phyloP scores from a whole-genome alignment of 2,113 vertebrate species.

The Anthoscopus minutus region DNA sequence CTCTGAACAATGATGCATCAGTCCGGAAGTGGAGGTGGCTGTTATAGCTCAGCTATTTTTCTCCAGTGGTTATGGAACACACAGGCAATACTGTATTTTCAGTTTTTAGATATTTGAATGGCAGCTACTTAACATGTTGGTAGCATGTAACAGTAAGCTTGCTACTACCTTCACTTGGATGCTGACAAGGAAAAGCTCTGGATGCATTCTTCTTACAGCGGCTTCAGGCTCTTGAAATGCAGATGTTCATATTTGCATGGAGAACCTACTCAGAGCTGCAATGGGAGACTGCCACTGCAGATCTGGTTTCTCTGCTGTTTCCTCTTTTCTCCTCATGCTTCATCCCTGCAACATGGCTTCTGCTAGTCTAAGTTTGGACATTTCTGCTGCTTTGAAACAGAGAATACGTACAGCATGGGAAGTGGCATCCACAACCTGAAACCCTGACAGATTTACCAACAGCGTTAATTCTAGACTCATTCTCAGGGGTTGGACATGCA shows the following conservation, averaged over 20 bases:
- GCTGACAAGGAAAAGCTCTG: background rate
- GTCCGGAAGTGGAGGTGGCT: background rate
- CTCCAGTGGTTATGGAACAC: background rate
- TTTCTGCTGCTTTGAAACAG: background rate
- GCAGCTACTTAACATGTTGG: background rate
- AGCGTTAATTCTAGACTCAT: background rate
- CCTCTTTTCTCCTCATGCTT: background rate
- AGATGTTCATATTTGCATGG: background rate
- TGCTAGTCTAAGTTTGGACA: fast-evolving
- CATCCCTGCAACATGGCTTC: background rate
- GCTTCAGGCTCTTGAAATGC: background rate
- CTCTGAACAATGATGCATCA: background rate
- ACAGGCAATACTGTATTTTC: background rate
- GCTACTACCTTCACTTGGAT: background rate
- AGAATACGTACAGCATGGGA: background rate
- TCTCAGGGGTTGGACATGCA: background rate
- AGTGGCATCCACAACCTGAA: background rate
- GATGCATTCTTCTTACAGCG: background rate
- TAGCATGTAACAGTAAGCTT: background rate
- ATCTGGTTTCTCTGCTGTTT: background rate
- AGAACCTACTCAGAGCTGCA: background rate
- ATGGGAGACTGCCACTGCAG: background rate
- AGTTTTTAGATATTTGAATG: background rate
- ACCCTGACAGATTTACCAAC: background rate
- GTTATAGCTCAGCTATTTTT: background rate